Conservation (phyloP, 1,140 invertebrate genomes). For the Mizuhopecten yessoensis region DNA sequence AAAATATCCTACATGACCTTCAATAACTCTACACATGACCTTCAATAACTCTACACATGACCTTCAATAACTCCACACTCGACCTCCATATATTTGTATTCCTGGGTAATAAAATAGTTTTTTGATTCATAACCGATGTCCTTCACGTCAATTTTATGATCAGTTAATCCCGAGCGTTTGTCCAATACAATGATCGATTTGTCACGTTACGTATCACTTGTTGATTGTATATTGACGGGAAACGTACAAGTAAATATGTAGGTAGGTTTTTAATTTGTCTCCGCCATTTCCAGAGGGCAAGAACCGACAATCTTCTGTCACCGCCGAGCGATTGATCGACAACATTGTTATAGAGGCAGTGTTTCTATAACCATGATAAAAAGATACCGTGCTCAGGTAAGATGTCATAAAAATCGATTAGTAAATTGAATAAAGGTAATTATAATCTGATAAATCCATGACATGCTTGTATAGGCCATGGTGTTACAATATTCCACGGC, state of each 20-base stretch:
- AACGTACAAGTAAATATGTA: neutral
- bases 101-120: neutral
- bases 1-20: no score
- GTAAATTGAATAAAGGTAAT: slow-evolving; percentile 24
- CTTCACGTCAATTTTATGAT: neutral
- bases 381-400: slow-evolving; percentile 17
- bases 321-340: neutral
- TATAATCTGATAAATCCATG: neutral
- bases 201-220: neutral
- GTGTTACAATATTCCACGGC: neutral
- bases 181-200: neutral
- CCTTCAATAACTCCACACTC: no score
- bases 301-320: neutral
- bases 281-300: neutral
- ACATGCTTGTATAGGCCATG: neutral
- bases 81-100: no score
- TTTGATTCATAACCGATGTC: neutral
- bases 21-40: no score
- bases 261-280: neutral
- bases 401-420: slow-evolving; percentile 26
- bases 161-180: neutral
- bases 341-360: neutral
- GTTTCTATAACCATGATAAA: neutral
- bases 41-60: no score
- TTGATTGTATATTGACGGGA: neutral